phyloP scores from a whole-genome alignment of 2,888 invertebrate species.

The Rhodophaea formosa region DNA sequence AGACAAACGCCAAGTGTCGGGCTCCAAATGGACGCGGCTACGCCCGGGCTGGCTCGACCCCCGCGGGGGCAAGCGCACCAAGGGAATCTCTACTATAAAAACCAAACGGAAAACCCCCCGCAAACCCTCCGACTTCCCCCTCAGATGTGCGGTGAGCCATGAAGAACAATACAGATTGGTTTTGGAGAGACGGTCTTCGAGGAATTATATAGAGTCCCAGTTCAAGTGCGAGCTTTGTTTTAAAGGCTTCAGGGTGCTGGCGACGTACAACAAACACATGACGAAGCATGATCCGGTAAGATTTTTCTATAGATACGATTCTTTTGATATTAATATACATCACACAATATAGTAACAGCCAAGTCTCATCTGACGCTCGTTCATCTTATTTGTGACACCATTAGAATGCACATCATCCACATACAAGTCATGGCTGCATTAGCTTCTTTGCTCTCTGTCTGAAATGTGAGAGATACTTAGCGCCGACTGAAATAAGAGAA shows the following conservation, averaged over 20 bases:
- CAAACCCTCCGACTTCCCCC: constrained; percentile 54
- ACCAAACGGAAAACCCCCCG: constrained; percentile 41
- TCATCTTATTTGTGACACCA: too few species aligned
- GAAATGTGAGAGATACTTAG: too few species aligned
- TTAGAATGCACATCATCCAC: too few species aligned
- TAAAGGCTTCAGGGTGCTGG: constrained; percentile 55
- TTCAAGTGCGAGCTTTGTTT: constrained; percentile 63
- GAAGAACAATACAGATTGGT: constrained; percentile 63
- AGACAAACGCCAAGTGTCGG: constrained; percentile 46
- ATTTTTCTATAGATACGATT: not conserved
- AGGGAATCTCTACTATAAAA: constrained; percentile 35
- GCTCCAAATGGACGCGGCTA: constrained; percentile 47
- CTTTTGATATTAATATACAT: not conserved
- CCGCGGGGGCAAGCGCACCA: constrained; percentile 41
- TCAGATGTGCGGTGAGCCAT: constrained; percentile 54
- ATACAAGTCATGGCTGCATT: too few species aligned
- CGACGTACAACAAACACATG: constrained; percentile 65
- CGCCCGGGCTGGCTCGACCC: constrained; percentile 50
- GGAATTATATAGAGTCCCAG: constrained; percentile 60
- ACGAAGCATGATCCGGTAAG: constrained; percentile 70
- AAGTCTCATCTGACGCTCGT: too few species aligned
- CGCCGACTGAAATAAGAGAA: too few species aligned
- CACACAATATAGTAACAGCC: too few species aligned
- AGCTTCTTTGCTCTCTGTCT: too few species aligned
- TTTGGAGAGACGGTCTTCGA: constrained; percentile 46